Evolutionary conservation across 92 coral and sea anemone genomes (phyloP).

Genomic region (Parazoanthus swiftii): DNA sequence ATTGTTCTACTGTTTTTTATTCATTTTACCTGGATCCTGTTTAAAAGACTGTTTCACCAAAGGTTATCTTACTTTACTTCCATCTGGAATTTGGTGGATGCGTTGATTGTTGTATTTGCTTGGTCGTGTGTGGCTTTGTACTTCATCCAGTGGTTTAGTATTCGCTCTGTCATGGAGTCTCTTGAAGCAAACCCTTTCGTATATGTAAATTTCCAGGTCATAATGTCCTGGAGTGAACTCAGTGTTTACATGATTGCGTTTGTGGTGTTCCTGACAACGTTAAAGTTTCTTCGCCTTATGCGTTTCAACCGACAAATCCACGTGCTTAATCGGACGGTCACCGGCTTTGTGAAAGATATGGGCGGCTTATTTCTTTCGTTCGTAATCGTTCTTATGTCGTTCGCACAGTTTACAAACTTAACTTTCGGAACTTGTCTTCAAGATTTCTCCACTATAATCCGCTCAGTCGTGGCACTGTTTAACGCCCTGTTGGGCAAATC

Average conservation of each 20-base stretch:
- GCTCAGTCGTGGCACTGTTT: constrained; percentile 63
- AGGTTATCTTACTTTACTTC: constrained; percentile 42
- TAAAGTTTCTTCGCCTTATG: constrained; percentile 67
- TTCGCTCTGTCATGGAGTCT: constrained; percentile 42
- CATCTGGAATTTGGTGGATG: constrained; percentile 51
- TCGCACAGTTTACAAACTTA: constrained; percentile 43
- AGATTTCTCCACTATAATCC: constrained; percentile 56
- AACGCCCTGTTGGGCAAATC: constrained; percentile 73
- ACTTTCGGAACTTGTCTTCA: constrained; percentile 40
- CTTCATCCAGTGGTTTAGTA: constrained; percentile 38
- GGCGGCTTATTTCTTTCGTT: constrained; percentile 47
- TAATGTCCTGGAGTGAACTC: constrained; percentile 55
- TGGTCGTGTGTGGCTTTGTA: constrained; percentile 44
- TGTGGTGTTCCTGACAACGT: constrained; percentile 68
- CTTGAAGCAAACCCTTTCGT: constrained; percentile 60
- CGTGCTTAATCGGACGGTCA: constrained; percentile 61
- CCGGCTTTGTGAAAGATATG: constrained; percentile 56
- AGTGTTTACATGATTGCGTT: constrained; percentile 57
- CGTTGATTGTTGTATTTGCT: constrained; percentile 44
- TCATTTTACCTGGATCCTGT: constrained; percentile 41
- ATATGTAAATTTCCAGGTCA: constrained; percentile 71
- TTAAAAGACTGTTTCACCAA: constrained; percentile 44
- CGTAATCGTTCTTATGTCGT: constrained; percentile 39
- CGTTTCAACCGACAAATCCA: constrained; percentile 68
- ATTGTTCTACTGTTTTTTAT: constrained; percentile 39